These are phyloP conservation scores for Cheilosia impressa DNA, from an alignment of 2,888 invertebrate genomes.

Conservation along the genomic window DNA sequence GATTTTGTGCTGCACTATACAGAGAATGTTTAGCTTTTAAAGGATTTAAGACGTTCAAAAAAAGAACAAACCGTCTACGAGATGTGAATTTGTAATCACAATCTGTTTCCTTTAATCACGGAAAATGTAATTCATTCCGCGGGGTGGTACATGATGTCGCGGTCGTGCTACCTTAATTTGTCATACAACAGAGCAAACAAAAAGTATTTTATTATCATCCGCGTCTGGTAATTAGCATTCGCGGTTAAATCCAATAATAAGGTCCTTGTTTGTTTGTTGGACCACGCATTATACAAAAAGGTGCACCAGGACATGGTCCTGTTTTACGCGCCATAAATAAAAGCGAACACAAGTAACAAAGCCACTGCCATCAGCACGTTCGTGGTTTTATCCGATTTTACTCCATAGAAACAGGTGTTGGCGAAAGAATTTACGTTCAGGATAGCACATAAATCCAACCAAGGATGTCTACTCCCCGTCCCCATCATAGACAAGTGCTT, in stretches of 20 bases:
- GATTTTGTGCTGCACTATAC: too few species aligned
- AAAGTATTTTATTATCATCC: conserved; percentile 20
- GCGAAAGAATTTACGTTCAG: conserved; percentile 12
- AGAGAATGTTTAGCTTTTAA: too few species aligned
- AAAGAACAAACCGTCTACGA: background rate
- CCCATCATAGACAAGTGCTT: background rate
- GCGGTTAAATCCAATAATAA: conserved; percentile 63
- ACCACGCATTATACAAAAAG: conserved; percentile 21
- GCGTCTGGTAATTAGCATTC: conserved; percentile 57
- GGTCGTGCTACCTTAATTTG: conserved; percentile 33
- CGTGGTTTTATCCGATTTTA: conserved; percentile 26
- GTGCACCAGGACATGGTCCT: conserved; percentile 40
- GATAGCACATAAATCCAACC: too few species aligned
- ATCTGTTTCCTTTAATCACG: conserved; percentile 31
- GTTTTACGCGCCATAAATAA: conserved; percentile 39
- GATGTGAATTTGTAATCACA: background rate
- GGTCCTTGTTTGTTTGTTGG: conserved; percentile 15
- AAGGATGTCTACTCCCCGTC: too few species aligned
- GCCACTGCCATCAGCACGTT: conserved; percentile 44
- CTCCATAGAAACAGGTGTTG: conserved; percentile 38
- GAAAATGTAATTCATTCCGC: conserved; percentile 37
- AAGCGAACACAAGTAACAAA: background rate
- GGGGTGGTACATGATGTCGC: conserved; percentile 3
- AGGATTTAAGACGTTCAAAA: background rate
- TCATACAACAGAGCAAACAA: conserved; percentile 12